Percentiles rank a stretch among this genome's conserved stretches.
These are phyloP conservation scores for Tarsius wallacei DNA, from an alignment of 2,797 vertebrate species.

Conservation along the genomic window DNA sequence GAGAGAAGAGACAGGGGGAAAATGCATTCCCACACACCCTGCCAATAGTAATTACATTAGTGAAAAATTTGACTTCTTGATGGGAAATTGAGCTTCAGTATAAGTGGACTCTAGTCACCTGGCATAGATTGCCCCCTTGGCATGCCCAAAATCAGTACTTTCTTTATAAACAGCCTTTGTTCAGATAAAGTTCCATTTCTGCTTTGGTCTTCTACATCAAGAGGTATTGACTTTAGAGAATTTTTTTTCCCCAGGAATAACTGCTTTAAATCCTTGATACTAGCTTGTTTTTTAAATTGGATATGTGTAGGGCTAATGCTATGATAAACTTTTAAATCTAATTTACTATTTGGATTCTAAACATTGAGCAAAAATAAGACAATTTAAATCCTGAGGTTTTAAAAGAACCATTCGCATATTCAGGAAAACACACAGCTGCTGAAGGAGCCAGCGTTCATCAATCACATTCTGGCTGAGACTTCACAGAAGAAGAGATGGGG, in stretches of 20 bases:
- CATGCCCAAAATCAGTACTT: background rate
- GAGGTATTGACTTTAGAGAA: background rate
- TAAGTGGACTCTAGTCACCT: background rate
- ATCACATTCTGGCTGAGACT: background rate
- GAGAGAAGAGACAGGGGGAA: background rate
- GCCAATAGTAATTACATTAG: background rate
- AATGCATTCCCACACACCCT: background rate
- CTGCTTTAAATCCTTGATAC: background rate
- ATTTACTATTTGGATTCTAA: background rate
- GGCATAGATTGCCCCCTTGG: accelerated
- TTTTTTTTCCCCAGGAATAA: background rate
- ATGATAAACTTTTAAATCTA: background rate
- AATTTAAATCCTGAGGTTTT: background rate
- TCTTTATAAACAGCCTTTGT: background rate
- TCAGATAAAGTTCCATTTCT: background rate
- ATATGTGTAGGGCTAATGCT: background rate
- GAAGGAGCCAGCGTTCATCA: background rate
- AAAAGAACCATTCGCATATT: background rate
- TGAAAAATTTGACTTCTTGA: background rate
- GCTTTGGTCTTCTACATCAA: background rate
- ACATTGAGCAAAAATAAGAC: background rate
- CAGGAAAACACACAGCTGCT: background rate
- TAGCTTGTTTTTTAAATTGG: slow-evolving; percentile 2
- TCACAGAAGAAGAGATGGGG: background rate
- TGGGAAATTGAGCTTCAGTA: background rate